Evolutionary conservation across 2,888 invertebrate species (phyloP).

Genomic region (Hetaerina titia): DNA sequence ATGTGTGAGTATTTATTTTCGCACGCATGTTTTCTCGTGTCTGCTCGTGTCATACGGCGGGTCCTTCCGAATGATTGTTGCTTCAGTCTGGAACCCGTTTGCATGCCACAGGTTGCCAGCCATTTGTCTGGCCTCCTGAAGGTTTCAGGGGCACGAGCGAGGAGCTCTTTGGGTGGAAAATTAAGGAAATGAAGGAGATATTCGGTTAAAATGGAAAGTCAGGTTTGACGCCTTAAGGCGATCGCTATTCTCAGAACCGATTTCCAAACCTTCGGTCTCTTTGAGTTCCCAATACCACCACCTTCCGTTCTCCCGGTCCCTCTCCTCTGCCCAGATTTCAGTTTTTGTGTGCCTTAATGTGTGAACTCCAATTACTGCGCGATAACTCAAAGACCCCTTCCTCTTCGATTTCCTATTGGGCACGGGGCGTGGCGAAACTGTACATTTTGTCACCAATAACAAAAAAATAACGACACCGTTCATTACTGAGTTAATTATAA

Average conservation of each 20-base stretch:
- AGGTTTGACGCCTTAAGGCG: background rate
- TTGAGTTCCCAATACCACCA: background rate
- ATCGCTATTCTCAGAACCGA: background rate
- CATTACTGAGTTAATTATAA: too few relatives aligned
- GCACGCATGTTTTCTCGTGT: too few relatives aligned
- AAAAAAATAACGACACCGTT: too few relatives aligned
- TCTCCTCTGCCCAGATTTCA: background rate
- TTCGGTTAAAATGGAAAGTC: background rate
- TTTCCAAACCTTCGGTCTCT: background rate
- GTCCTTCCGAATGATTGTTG: too few relatives aligned
- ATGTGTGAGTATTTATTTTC: too few relatives aligned
- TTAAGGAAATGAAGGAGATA: background rate
- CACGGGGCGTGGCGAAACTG: too few relatives aligned
- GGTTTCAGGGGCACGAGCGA: background rate
- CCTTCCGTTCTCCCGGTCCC: too few relatives aligned
- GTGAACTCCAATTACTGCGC: too few relatives aligned
- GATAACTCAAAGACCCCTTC: too few relatives aligned
- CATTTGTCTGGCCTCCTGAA: background rate
- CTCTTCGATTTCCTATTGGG: too few relatives aligned
- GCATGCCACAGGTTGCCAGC: background rate
- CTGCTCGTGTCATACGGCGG: too few relatives aligned
- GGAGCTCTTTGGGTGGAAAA: background rate
- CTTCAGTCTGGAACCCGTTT: background rate
- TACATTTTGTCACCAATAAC: too few relatives aligned
- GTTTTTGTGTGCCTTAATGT: background rate